Conservation (phyloP, 2,888 invertebrate genomes). For the Cremastinae sp. region DNA sequence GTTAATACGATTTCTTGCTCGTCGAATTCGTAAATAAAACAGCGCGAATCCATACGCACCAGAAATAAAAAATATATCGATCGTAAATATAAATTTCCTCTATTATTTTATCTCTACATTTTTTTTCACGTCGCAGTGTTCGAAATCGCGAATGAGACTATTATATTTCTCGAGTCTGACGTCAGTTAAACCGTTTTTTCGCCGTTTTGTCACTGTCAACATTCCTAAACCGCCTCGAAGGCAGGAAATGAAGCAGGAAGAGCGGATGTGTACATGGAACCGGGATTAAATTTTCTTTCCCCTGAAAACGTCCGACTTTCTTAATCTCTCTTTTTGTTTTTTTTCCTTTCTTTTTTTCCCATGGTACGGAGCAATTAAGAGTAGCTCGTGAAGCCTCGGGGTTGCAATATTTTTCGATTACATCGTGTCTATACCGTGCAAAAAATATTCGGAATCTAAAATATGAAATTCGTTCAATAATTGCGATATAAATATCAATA, state of each 20-base stretch:
- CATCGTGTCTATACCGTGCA: not conserved
- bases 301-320: conserved; percentile 19
- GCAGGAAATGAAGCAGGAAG: conserved; percentile 47
- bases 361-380: conserved; percentile 25
- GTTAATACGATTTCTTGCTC: too few relatives aligned
- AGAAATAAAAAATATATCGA: too few relatives aligned
- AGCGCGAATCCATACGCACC: too few relatives aligned
- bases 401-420: conserved; percentile 32
- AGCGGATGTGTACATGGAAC: conserved; percentile 42
- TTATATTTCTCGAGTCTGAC: too few relatives aligned
- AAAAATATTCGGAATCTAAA: not conserved
- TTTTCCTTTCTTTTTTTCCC: conserved; percentile 1
- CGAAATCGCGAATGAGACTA: too few relatives aligned
- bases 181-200: not conserved
- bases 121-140: too few relatives aligned
- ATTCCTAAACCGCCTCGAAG: conserved; percentile 6
- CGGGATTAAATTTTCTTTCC: conserved; percentile 47
- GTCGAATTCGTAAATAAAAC: too few relatives aligned
- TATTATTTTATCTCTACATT: too few relatives aligned
- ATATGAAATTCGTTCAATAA: conserved; percentile 5
- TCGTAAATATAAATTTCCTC: too few relatives aligned
- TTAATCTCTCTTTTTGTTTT: not conserved
- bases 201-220: conserved; percentile 11
- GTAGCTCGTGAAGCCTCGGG: conserved; percentile 4
- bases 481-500: conserved; percentile 6